Evolutionary conservation across 1,140 invertebrate species (phyloP).

Genomic region (Neodiprion lecontei): DNA sequence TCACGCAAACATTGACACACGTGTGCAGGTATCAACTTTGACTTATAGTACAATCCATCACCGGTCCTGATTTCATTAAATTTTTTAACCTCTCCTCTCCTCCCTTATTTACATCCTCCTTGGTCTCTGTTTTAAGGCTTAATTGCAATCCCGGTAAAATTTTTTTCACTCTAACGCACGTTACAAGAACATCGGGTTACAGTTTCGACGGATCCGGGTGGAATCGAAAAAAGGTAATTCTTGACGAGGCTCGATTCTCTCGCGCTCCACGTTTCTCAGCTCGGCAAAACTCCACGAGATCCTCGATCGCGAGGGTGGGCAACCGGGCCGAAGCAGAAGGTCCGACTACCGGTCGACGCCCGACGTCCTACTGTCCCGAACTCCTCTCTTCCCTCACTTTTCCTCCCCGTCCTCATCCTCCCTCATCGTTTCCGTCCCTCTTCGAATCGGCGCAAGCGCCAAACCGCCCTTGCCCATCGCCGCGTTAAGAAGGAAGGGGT

Average conservation of each 20-base stretch:
- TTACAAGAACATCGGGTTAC: no score
- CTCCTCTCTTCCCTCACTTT: slow-evolving; percentile 4
- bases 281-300: no score
- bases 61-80: no score
- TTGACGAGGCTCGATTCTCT: no score
- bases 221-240: no score
- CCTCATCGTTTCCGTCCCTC: neutral
- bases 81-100: no score
- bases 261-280: no score
- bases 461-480: neutral
- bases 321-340: neutral
- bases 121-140: neutral
- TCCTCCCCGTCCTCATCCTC: neutral
- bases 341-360: slow-evolving; percentile 6
- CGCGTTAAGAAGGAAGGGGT: neutral
- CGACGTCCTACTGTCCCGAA: slow-evolving; percentile 2
- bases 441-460: slow-evolving; percentile 4
- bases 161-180: neutral
- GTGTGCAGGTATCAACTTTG: no score
- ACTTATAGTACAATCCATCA: no score
- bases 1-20: no score
- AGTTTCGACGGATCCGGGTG: no score
- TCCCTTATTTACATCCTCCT: neutral
- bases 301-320: neutral
- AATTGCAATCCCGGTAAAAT: neutral